These are phyloP conservation scores for Eremobia ochroleuca DNA, from an alignment of 2,888 invertebrate genomes.

Conservation along the genomic window DNA sequence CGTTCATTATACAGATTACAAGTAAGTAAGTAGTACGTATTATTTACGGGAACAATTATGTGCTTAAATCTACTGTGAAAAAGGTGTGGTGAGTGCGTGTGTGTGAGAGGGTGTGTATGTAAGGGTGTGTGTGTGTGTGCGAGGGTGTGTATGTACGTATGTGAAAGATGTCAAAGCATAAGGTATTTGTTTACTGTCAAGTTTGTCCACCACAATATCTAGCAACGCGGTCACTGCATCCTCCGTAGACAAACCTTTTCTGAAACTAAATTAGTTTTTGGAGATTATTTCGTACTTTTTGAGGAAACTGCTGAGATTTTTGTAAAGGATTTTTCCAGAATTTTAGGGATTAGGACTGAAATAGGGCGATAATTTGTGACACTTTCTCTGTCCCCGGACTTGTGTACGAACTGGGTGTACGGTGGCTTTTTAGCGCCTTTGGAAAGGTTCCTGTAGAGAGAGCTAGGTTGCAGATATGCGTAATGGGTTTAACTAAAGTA, in stretches of 20 bases:
- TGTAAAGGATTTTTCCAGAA: neutral
- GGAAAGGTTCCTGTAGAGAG: neutral
- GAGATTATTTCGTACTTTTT: no score
- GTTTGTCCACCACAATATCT: neutral
- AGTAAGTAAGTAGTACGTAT: no score
- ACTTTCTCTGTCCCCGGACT: neutral
- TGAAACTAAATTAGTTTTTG: neutral
- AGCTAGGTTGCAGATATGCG: neutral
- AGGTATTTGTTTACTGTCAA: neutral
- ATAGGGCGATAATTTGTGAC: constrained; percentile 1
- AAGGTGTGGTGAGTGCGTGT: no score
- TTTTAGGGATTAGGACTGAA: neutral
- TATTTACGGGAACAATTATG: no score
- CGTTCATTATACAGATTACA: no score
- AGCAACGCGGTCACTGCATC: neutral
- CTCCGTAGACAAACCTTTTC: neutral
- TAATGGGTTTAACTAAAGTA: neutral
- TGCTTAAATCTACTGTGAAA: no score
- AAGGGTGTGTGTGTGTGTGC: no score
- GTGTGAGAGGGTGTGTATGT: no score
- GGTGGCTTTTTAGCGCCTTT: neutral
- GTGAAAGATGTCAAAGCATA: no score
- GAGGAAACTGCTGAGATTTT: no score
- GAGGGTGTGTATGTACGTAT: no score
- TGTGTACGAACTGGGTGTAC: neutral